Conservation (phyloP, 1,140 invertebrate species). For the Pseudachorutes palmiensis region DNA sequence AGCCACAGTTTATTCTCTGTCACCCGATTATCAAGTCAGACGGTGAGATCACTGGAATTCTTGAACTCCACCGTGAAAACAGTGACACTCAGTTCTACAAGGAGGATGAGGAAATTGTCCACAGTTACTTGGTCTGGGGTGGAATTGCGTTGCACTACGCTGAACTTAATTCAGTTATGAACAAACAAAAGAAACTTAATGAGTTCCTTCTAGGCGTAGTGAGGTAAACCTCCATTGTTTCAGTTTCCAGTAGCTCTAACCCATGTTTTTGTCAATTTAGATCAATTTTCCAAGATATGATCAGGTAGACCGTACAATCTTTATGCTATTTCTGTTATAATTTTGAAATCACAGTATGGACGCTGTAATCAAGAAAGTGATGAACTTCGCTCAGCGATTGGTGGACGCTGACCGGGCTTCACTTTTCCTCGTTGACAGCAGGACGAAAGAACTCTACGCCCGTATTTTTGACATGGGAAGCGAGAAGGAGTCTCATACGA, state of each 20-base stretch:
- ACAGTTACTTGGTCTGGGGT: slow-evolving; percentile 56
- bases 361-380: slow-evolving; percentile 68
- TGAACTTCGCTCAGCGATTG: slow-evolving; percentile 69
- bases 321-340: no score
- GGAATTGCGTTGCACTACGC: slow-evolving; percentile 47
- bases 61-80: slow-evolving; percentile 44
- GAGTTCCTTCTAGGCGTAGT: slow-evolving; percentile 64
- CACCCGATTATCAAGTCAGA: slow-evolving; percentile 52
- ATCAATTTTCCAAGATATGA: slow-evolving; percentile 70
- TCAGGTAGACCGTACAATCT: no score
- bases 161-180: slow-evolving; percentile 51
- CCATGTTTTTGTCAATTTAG: slow-evolving; percentile 59
- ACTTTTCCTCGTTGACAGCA: slow-evolving; percentile 63
- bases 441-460: slow-evolving; percentile 65
- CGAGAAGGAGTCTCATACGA: not conserved
- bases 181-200: slow-evolving; percentile 57
- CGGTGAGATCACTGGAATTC: slow-evolving; percentile 50
- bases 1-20: slow-evolving; percentile 46
- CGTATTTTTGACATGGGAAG: slow-evolving; percentile 40
- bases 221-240: slow-evolving; percentile 52
- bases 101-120: slow-evolving; percentile 59
- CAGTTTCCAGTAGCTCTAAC: slow-evolving; percentile 72
- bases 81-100: slow-evolving; percentile 48
- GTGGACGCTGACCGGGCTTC: slow-evolving; percentile 73
- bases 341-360: no score